Percentiles rank a stretch among this genome's conserved stretches.
Conservation (phyloP, 2,888 invertebrate species). For the Melieria omissa region DNA sequence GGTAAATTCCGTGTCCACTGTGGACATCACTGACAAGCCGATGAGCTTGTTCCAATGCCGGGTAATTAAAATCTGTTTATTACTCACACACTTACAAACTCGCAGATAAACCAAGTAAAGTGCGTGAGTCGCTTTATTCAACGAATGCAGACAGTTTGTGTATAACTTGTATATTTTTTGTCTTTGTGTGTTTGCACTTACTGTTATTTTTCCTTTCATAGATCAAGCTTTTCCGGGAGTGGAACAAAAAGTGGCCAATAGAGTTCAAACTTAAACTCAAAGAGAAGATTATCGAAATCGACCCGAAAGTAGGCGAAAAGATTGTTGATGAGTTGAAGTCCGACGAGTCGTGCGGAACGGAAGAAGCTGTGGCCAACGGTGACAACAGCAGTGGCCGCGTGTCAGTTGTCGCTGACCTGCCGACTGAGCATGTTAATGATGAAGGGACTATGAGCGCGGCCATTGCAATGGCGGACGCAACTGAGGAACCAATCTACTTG, state of each 20-base stretch:
- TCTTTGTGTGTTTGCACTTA: constrained; percentile 14
- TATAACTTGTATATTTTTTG: neutral
- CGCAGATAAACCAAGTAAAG: constrained; percentile 1
- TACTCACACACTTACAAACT: neutral
- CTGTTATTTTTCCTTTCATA: constrained; percentile 59
- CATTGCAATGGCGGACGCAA: constrained; percentile 31
- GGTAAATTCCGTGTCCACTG: constrained; percentile 74
- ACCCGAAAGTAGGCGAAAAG: constrained; percentile 78
- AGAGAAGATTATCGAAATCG: constrained; percentile 77
- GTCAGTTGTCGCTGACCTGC: neutral
- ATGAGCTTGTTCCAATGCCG: constrained; percentile 86
- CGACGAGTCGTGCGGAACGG: constrained; percentile 35
- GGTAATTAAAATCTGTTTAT: constrained; percentile 67
- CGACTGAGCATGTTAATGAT: constrained; percentile 34
- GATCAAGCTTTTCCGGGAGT: constrained; percentile 86
- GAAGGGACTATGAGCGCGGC: constrained; percentile 9
- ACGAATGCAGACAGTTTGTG: no score
- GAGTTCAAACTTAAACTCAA: constrained; percentile 78
- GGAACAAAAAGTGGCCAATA: constrained; percentile 82
- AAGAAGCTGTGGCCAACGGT: constrained; percentile 13
- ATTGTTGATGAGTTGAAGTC: constrained; percentile 69
- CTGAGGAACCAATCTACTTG: constrained; percentile 40
- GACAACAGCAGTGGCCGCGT: constrained; percentile 12
- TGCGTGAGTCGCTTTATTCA: no score
- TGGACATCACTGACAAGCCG: constrained; percentile 79